Evolutionary conservation across 2,113 vertebrate genomes (phyloP).

Genomic region (Podarcis raffonei): DNA sequence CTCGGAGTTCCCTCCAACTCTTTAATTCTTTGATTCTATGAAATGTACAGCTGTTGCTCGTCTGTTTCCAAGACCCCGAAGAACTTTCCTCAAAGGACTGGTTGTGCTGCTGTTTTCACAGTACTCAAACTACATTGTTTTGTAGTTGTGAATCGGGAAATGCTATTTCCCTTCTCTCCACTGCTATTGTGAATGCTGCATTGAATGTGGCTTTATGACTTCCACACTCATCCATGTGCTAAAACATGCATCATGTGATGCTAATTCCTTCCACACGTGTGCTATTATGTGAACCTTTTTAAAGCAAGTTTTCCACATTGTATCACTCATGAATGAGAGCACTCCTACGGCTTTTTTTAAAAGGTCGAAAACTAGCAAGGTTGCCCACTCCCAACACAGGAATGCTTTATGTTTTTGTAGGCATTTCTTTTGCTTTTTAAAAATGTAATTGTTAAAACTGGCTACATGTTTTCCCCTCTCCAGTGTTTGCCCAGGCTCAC

Average conservation of each 20-base stretch:
- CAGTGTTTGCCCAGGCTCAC: not conserved
- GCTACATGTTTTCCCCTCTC: not conserved
- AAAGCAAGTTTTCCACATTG: not conserved
- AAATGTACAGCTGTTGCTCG: not conserved
- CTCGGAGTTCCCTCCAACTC: too few species aligned
- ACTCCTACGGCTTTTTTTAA: not conserved
- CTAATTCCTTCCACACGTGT: not conserved
- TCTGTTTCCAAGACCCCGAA: not conserved
- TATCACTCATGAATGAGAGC: not conserved
- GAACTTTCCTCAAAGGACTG: not conserved
- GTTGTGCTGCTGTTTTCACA: not conserved
- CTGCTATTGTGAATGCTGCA: not conserved
- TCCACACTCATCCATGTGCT: not conserved
- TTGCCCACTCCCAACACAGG: not conserved
- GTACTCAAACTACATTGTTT: not conserved
- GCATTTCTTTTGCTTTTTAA: not conserved
- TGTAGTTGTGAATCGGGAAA: not conserved
- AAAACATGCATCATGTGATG: not conserved
- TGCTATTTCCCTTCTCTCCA: not conserved
- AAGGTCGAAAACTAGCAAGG: not conserved
- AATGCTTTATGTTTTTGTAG: not conserved
- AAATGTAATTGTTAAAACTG: not conserved
- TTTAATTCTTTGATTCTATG: too few species aligned
- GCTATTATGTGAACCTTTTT: not conserved
- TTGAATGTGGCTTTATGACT: not conserved